Evolutionary conservation across 2,888 invertebrate genomes (phyloP), one percentile per base, ranked within the genome.

Genomic region (Drosophila niveifrons): DNA sequence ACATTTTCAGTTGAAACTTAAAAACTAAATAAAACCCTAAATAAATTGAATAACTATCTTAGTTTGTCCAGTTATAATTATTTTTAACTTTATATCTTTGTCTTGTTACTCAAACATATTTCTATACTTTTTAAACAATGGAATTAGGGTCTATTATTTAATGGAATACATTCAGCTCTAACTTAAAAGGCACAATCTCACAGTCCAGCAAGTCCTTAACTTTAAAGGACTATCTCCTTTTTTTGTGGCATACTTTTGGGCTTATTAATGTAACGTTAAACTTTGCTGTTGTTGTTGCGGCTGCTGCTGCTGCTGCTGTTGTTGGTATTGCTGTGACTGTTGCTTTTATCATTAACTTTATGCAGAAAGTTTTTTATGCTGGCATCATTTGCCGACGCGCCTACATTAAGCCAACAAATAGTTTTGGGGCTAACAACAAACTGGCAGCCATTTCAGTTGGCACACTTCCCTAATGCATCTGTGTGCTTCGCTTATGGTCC

Each of bases 341-440:
- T 80, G 78, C 83, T 83, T 83, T 83, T 83, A 89, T 83, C 83
- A 83, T 83, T 83, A 83, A 83, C 89, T 87, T 89, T 83, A 83
- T 83, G 88, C 82, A 85, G 69, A 78, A 88, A 84, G 63, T 76
- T 76, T 76, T 75, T 79, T 57, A 58, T 77, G 64, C 65, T 66
- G 65, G 81, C 87, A 80, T 74, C 83, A 88, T 82, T 82, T 80
- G 77, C 81, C 83, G 74, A 76, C 78, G 81, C 72, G 77, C 77
- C 77, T 76, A 77, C 80, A 80, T 80, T 80, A 80, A 80, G 81
- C 65, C 66, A 80, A 83, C 89, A 88, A 83, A 83, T 86, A 87
- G 85, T 89, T 89, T 83, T 57, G 58, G 58, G 82, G 82, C 82
- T 87, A 88, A 67, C 47, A 82, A 68, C 44, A 72, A 56, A 56